phyloP scores from a whole-genome alignment of 2,888 invertebrate genomes.

The Patella ulyssiponensis region DNA sequence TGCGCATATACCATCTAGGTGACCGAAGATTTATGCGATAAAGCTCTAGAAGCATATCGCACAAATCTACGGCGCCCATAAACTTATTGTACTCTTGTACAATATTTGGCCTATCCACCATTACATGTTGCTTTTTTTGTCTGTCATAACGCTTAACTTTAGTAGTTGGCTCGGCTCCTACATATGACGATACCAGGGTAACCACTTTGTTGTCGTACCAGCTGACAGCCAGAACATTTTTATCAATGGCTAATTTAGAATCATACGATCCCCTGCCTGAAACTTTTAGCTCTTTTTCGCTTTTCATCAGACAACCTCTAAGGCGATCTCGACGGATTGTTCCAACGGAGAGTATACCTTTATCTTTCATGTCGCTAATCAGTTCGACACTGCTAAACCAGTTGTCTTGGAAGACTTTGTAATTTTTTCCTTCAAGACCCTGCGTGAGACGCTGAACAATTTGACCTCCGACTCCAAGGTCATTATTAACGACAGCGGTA shows the following conservation, averaged over 20 bases:
- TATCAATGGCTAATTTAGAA: slow-evolving; percentile 15
- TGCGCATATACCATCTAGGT: too few relatives aligned
- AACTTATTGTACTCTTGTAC: slow-evolving; percentile 22
- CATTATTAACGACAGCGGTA: slow-evolving; percentile 2
- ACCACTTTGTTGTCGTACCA: too few relatives aligned
- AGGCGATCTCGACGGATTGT: background rate
- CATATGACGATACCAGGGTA: background rate
- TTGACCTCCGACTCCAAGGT: slow-evolving; percentile 30
- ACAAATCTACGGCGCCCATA: slow-evolving; percentile 30
- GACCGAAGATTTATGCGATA: slow-evolving; percentile 17
- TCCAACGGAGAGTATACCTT: slow-evolving; percentile 8
- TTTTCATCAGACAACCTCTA: background rate
- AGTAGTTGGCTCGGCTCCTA: background rate
- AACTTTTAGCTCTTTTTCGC: slow-evolving; percentile 16
- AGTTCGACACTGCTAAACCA: slow-evolving; percentile 10
- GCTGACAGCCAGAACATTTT: too few relatives aligned
- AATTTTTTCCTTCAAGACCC: slow-evolving; percentile 28
- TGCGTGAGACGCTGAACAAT: slow-evolving; percentile 24
- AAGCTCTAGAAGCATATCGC: slow-evolving; percentile 23
- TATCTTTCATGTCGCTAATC: slow-evolving; percentile 7
- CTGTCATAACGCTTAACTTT: background rate
- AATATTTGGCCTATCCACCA: slow-evolving; percentile 9
- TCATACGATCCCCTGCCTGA: slow-evolving; percentile 19
- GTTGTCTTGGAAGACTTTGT: slow-evolving; percentile 35
- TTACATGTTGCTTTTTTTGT: background rate